phyloP scores from a whole-genome alignment of 2,113 vertebrate genomes.

The Trematocara marginatum region DNA sequence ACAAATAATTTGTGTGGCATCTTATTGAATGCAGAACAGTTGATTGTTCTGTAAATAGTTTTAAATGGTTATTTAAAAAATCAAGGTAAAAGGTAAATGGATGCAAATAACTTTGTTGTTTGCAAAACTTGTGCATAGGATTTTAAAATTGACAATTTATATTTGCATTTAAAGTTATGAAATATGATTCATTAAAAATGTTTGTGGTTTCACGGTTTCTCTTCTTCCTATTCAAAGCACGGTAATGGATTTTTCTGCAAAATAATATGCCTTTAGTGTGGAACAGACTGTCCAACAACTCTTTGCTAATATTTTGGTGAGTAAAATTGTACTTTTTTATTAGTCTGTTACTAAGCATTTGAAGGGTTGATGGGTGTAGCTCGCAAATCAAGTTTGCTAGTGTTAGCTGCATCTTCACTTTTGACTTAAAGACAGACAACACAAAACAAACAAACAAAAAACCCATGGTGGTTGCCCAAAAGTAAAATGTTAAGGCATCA shows the following conservation, averaged over 20 bases:
- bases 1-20: no score
- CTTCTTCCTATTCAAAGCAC: background rate
- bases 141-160: no score
- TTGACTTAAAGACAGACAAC: background rate
- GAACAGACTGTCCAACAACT: background rate
- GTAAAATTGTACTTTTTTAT: background rate
- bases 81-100: no score
- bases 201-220: background rate
- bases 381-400: background rate
- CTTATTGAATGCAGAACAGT: no score
- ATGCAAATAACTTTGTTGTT: no score
- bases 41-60: no score
- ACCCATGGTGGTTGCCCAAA: background rate
- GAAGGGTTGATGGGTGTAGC: background rate
- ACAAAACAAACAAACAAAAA: background rate
- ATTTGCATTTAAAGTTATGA: no score
- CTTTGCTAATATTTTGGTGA: background rate
- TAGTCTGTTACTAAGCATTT: background rate
- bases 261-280: background rate
- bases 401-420: background rate
- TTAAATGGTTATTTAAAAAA: no score
- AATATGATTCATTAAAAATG: no score
- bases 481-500: background rate
- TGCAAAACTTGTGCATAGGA: no score
- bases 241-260: background rate